Evolutionary conservation across 1,140 invertebrate genomes (phyloP).

Genomic region (Propsilocerus akamusi): DNA sequence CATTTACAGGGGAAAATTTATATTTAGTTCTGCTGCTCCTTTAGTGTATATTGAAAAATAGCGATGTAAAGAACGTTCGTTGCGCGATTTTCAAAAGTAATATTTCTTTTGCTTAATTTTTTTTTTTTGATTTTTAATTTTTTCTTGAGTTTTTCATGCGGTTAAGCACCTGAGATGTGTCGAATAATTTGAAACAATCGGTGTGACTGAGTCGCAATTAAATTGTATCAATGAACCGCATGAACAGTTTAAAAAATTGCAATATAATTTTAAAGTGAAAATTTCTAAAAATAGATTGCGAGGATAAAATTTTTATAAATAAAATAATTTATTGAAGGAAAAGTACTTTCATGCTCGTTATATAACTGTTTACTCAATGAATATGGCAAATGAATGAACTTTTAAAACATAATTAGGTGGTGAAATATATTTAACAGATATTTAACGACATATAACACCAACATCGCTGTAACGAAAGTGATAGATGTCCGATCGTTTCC

Average conservation of each 20-base stretch:
- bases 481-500: conserved; percentile 9
- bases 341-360: no score
- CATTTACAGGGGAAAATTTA: neutral
- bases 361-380: no score
- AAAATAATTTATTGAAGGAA: no score
- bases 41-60: neutral
- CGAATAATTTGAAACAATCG: neutral
- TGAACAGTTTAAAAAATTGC: neutral
- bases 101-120: neutral
- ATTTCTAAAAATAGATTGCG: neutral
- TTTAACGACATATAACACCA: no score
- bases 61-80: neutral
- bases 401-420: no score
- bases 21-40: neutral
- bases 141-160: neutral
- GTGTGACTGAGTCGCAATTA: no score
- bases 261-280: neutral
- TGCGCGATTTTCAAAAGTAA: neutral
- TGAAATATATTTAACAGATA: no score
- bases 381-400: no score
- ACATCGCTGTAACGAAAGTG: no score
- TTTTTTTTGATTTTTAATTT: neutral
- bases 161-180: neutral
- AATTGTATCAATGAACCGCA: no score
- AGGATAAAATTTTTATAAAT: no score